phyloP scores from a whole-genome alignment of 1,140 invertebrate genomes.

The Bombus sibiricus region DNA sequence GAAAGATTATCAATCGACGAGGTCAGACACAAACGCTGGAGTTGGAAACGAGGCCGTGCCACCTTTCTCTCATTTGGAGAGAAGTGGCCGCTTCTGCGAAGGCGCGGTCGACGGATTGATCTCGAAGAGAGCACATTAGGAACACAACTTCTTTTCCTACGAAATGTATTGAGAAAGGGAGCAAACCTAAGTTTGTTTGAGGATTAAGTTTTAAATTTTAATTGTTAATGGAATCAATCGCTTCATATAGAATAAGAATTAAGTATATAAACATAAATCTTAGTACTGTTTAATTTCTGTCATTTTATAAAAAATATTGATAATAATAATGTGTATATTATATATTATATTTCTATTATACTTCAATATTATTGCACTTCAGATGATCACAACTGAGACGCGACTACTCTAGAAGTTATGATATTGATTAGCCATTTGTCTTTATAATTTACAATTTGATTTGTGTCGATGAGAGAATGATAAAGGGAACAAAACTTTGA shows the following conservation, averaged over 20 bases:
- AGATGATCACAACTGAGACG: too few species aligned
- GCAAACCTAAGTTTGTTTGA: neutral
- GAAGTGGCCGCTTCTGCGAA: constrained; percentile 25
- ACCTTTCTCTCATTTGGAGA: constrained; percentile 46
- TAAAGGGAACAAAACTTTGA: too few species aligned
- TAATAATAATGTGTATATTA: neutral
- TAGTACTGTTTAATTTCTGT: neutral
- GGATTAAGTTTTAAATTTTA: neutral
- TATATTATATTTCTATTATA: too few species aligned
- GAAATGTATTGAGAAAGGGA: neutral
- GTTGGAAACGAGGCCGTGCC: constrained; percentile 37
- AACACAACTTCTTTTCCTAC: neutral
- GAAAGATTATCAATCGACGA: constrained; percentile 5
- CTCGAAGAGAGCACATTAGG: neutral
- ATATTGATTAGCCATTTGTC: too few species aligned
- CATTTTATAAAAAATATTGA: neutral
- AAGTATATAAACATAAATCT: neutral
- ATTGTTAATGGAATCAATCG: neutral
- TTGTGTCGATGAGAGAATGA: too few species aligned
- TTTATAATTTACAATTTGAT: too few species aligned
- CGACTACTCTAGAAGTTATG: too few species aligned
- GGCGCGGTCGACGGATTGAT: constrained; percentile 31
- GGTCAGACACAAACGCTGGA: neutral
- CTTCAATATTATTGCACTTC: too few species aligned
- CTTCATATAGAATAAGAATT: neutral